Conservation (phyloP, 2,797 vertebrate species). For the Coracias cyanogaster region DNA sequence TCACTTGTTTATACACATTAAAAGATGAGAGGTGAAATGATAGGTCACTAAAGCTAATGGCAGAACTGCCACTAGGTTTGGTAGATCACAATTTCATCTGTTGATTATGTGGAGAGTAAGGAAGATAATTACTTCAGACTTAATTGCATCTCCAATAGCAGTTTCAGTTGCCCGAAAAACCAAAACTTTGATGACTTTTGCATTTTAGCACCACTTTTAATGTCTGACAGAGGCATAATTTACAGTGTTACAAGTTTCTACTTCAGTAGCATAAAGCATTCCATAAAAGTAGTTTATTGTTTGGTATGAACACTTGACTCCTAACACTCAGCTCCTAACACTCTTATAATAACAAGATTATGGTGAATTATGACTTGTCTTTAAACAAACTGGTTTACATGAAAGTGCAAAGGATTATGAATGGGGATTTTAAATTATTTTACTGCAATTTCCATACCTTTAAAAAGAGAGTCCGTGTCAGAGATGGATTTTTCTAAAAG, state of each 20-base stretch:
- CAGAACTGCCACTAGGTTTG: neutral
- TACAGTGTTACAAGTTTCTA: conserved; percentile 25
- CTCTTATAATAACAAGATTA: neutral
- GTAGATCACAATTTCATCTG: neutral
- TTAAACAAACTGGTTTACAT: conserved; percentile 14
- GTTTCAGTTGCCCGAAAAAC: neutral
- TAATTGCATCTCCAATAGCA: neutral
- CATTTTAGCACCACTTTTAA: conserved; percentile 65
- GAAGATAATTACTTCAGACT: neutral
- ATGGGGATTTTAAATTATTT: neutral
- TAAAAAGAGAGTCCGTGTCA: neutral
- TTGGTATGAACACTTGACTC: neutral
- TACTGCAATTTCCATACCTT: neutral
- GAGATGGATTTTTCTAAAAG: neutral
- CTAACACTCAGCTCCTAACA: neutral
- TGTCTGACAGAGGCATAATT: conserved; percentile 43
- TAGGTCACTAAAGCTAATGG: neutral
- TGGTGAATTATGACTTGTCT: conserved; percentile 36
- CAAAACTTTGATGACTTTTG: conserved; percentile 23
- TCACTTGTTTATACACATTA: neutral
- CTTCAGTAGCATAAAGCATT: conserved; percentile 45
- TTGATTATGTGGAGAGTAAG: neutral
- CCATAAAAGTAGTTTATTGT: conserved; percentile 48
- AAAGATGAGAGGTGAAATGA: neutral
- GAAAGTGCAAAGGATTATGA: neutral